Evolutionary conservation across 2,888 invertebrate genomes (phyloP).

Genomic region (Deilephila porcellus): DNA sequence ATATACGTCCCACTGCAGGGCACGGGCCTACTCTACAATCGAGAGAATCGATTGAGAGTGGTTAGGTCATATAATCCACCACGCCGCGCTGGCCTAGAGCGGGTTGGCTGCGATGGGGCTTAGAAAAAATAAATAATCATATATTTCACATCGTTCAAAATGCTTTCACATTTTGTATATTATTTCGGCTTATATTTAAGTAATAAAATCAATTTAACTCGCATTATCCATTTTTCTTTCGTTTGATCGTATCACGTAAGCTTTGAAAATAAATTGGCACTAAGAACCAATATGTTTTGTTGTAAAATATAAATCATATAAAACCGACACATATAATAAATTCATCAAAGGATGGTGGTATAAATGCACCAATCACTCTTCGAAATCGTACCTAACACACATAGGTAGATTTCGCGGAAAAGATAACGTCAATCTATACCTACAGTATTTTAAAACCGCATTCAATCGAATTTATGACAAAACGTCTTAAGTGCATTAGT

Average conservation of each 20-base stretch:
- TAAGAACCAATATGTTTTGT: background rate
- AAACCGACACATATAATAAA: conserved; percentile 12
- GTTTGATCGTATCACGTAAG: background rate
- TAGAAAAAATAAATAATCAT: background rate
- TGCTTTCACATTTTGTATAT: background rate
- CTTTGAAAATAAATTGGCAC: background rate
- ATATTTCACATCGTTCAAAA: background rate
- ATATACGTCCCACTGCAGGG: no score
- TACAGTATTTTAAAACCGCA: background rate
- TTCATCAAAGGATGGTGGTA: background rate
- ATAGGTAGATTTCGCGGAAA: conserved; percentile 17
- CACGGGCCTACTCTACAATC: no score
- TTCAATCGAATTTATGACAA: background rate
- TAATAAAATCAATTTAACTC: background rate
- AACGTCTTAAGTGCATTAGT: background rate
- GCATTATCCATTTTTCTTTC: background rate
- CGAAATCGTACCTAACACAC: background rate
- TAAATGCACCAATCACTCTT: conserved; percentile 18
- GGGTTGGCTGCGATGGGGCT: background rate
- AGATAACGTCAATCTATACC: conserved; percentile 14
- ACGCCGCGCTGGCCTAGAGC: no score
- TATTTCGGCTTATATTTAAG: background rate
- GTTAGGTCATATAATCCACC: no score
- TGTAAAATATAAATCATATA: background rate
- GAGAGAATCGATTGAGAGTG: no score